These are phyloP conservation scores for Anthopleura sola DNA, from an alignment of 64 coral and sea anemone genomes.

Conservation along the genomic window DNA sequence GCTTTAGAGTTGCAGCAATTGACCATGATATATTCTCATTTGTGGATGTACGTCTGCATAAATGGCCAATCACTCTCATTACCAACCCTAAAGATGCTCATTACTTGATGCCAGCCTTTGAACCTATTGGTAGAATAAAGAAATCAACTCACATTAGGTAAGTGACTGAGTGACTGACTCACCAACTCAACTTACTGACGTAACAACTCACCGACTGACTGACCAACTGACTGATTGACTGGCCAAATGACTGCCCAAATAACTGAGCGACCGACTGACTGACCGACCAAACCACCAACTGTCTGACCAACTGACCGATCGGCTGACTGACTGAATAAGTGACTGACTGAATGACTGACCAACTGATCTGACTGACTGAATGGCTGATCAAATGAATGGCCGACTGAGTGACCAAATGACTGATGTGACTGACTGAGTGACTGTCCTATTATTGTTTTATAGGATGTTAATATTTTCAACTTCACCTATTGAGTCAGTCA, in stretches of 20 bases:
- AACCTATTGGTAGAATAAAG: constrained; percentile 87
- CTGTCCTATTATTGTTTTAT: background rate
- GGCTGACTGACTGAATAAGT: background rate
- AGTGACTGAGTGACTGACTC: background rate
- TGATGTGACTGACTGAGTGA: too few species aligned
- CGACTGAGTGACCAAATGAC: too few species aligned
- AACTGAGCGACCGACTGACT: too few species aligned
- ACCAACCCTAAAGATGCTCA: constrained; percentile 97
- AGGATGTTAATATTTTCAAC: constrained; percentile 83
- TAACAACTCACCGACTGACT: background rate
- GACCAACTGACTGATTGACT: background rate
- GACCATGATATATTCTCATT: constrained; percentile 96
- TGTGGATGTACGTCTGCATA: constrained; percentile 76
- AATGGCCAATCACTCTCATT: constrained; percentile 84
- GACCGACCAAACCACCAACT: too few species aligned
- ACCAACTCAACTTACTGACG: background rate
- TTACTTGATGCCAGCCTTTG: constrained; percentile 80
- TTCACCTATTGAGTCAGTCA: constrained; percentile 41
- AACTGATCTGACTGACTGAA: too few species aligned
- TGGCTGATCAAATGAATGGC: too few species aligned
- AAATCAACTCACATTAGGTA: constrained; percentile 99
- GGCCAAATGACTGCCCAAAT: too few species aligned
- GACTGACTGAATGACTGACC: too few species aligned
- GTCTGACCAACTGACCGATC: background rate
- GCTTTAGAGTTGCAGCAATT: constrained; percentile 80